Base-by-base conservation (phyloP, 37 sponge, comb jelly and placozoan species). In the Hexactinellida sp. region DNA sequence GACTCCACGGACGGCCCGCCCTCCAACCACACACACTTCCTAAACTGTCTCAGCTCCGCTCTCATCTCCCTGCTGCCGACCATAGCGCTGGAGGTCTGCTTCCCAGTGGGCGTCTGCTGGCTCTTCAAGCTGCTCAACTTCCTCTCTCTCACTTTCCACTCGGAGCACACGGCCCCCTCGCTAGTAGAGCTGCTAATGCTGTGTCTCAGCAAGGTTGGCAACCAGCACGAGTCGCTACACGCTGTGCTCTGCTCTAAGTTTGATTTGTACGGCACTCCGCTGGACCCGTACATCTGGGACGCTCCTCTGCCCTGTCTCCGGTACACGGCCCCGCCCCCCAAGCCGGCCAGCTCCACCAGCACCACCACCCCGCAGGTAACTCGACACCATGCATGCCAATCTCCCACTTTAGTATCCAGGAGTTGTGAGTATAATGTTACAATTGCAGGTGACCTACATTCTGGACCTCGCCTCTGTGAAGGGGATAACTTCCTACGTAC, bases 201-300 rank as follows among this genome's bases (percentile, higher is more conserved):
- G 5, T 63, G 76, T 63, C 76, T 63, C 34, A 63, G 34, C 76
- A 63, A 63, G 76, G 19, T 63, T n/a, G 13, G 76, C 76, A 63
- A 63, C 34, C 76, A 63, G 76, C 30, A 25, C 34, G 76, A 63
- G 34, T 23, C 76, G 3, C 76, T 63, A 25, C 76, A 63, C 13
- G 76, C 76, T 10, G 76, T 63, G 3, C 30, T 63, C 21, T 63
- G 76, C 76, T 63, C 76, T 7, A 63, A 63, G 76, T 63, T 63
- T n/a, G 76, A 63, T 63, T 23, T 63, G 34, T 63, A 63, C 76
- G 76, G 76, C 3, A 28, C 76, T 23, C 76, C 76, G 13, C 76
- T 63, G 1, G 76, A 63, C 76, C 76, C 76, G 32, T 63, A 63
- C 76, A 63, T 63, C 76, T 63, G 76, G 76, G 76, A 63, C 76